Evolutionary conservation across 2,888 invertebrate genomes (phyloP), one percentile per base, ranked within the genome.

Genomic region (Trissolcus brochymenae): DNA sequence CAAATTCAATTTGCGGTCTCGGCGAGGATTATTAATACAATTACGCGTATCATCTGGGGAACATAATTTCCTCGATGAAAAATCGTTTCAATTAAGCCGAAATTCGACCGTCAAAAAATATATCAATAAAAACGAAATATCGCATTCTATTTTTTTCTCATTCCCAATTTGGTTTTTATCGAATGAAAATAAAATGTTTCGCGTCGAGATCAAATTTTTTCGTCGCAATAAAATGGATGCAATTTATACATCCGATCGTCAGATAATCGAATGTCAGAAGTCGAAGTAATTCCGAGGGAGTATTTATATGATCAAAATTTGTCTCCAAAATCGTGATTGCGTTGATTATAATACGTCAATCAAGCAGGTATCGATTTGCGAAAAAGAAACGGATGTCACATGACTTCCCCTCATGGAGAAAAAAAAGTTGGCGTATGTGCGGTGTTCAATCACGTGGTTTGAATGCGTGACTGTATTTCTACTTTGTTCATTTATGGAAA

Each of bases 391-490:
- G 61, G 46, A 54, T 40, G 13, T 35, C 62, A 14, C 16, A 40
- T 51, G 25, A 49, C 65, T 51, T 29, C n/a, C 35, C 14, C 19
- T 17, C 68, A 64, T 46, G 43, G 29, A 49, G 54, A 49, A 50
- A 59, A 49, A 71, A 50, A 61, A 71, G 68, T 66, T 60, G 56
- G 61, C 56, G 70, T 67, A 66, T 71, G n/a, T n/a, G 61, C 66
- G 61, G 56, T 53, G 71, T 76, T 71, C 71, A 76, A 76, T 71
- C 71, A 76, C 61, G 66, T 50, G 56, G 71, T 66, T 50, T 66
- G 56, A 43, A 71, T 71, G 61, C 71, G 71, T 71, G 49, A 75
- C 68, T 54, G 66, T 9, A 62, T 71, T 76, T 66, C 53, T 51
- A 56, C 66, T 57, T 66, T 61, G 56, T 53, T 66, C 70, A 56